Percentiles rank a stretch among this genome's conserved stretches.
Conservation (phyloP, 2,888 invertebrate genomes). For the Stenodema calcarata region DNA sequence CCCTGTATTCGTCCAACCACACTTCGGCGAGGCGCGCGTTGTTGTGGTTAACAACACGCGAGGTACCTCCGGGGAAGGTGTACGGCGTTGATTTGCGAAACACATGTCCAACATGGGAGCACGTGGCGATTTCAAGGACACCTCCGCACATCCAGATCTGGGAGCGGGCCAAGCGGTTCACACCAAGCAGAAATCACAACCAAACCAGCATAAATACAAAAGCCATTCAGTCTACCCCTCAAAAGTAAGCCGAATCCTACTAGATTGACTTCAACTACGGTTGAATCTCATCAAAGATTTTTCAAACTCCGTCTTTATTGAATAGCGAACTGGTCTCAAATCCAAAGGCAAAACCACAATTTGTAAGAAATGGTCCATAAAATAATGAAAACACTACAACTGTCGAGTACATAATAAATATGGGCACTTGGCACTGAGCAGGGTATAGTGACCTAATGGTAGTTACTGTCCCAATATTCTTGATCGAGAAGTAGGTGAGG, state of each 20-base stretch:
- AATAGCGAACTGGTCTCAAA: no score
- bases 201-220: constrained; percentile 12
- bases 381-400: no score
- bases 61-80: constrained; percentile 97
- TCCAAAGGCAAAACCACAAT: no score
- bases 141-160: constrained; percentile 99
- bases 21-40: constrained; percentile 97
- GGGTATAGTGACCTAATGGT: no score
- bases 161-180: background rate
- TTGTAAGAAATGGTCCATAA: no score
- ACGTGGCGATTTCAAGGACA: constrained; percentile 90
- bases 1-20: constrained; percentile 99
- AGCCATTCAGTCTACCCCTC: background rate
- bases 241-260: background rate
- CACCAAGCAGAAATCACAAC: constrained; percentile 22
- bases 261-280: background rate
- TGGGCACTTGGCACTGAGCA: no score
- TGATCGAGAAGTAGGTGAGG: no score
- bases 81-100: constrained; percentile 98
- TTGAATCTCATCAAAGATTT: no score
- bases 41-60: constrained; percentile 97
- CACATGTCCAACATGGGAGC: constrained; percentile 94
- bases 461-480: no score
- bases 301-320: no score
- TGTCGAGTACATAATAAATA: no score